Conservation (phyloP, 1,140 invertebrate genomes). For the Matsumurasca onukii region DNA sequence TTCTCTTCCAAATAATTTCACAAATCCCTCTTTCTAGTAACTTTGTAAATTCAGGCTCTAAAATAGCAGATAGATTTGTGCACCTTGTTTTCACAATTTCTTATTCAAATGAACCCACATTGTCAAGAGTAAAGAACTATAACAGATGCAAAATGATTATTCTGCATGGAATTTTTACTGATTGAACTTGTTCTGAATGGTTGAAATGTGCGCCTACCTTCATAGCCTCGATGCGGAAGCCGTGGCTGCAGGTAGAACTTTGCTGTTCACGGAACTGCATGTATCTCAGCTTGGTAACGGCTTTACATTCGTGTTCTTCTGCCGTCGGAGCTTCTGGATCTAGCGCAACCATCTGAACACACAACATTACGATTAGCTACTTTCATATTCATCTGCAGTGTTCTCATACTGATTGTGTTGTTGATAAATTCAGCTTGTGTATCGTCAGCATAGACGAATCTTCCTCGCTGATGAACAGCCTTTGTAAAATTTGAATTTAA, state of each 20-base stretch:
- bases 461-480: background rate
- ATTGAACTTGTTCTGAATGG: too few relatives aligned
- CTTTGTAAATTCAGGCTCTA: too few relatives aligned
- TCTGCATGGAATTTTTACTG: too few relatives aligned
- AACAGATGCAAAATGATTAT: too few relatives aligned
- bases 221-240: slow-evolving; percentile 95
- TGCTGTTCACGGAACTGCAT: slow-evolving; percentile 94
- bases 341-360: slow-evolving; percentile 82
- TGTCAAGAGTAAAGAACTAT: too few relatives aligned
- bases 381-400: background rate
- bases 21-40: too few relatives aligned
- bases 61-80: too few relatives aligned
- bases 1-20: too few relatives aligned
- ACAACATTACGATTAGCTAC: too few relatives aligned
- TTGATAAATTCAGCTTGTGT: too few relatives aligned
- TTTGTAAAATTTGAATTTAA: background rate
- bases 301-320: slow-evolving; percentile 73
- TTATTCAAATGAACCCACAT: too few relatives aligned
- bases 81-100: too few relatives aligned
- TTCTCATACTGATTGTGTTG: background rate
- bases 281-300: slow-evolving; percentile 91
- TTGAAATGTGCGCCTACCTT: slow-evolving; percentile 58
- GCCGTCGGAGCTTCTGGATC: slow-evolving; percentile 82
- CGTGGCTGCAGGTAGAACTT: slow-evolving; percentile 88
- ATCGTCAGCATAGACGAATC: background rate